Conservation (phyloP, 2,888 invertebrate genomes). For the Gymnoscelis rufifasciata region DNA sequence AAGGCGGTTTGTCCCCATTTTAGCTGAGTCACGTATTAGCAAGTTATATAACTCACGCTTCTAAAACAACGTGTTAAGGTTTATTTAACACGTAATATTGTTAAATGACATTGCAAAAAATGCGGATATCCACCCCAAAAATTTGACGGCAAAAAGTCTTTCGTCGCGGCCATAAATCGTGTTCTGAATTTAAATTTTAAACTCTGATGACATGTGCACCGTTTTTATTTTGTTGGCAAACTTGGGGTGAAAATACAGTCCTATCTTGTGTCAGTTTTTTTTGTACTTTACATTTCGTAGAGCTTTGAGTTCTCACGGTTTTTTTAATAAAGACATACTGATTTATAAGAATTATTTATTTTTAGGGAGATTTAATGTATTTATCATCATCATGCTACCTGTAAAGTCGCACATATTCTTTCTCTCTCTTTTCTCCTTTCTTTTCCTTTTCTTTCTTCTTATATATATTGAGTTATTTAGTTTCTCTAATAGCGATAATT, state of each 20-base stretch:
- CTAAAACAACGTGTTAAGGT: background rate
- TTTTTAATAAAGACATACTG: too few relatives aligned
- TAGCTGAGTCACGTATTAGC: background rate
- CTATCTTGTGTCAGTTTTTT: background rate
- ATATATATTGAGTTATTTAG: too few relatives aligned
- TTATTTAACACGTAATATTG: background rate
- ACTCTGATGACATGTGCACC: constrained; percentile 25
- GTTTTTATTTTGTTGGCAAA: constrained; percentile 19
- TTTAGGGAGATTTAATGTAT: too few relatives aligned
- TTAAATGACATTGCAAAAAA: constrained; percentile 21
- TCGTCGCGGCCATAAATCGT: constrained; percentile 36
- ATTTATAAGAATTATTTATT: too few relatives aligned
- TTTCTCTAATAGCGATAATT: too few relatives aligned
- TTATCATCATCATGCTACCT: too few relatives aligned
- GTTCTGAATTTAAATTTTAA: constrained; percentile 30
- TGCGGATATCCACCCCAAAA: constrained; percentile 33
- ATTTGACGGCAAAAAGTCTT: constrained; percentile 35
- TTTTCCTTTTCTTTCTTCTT: too few relatives aligned
- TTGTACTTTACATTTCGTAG: background rate
- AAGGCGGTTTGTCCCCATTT: constrained; percentile 6
- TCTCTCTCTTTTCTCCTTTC: too few relatives aligned
- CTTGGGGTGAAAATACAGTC: constrained; percentile 5
- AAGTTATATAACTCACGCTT: background rate
- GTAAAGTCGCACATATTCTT: too few relatives aligned
- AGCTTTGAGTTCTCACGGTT: background rate